Percentiles rank a stretch among this genome's conserved stretches.
These are phyloP conservation scores for Dipodomys ordii DNA, from an alignment of 2,113 vertebrate species.

Conservation along the genomic window DNA sequence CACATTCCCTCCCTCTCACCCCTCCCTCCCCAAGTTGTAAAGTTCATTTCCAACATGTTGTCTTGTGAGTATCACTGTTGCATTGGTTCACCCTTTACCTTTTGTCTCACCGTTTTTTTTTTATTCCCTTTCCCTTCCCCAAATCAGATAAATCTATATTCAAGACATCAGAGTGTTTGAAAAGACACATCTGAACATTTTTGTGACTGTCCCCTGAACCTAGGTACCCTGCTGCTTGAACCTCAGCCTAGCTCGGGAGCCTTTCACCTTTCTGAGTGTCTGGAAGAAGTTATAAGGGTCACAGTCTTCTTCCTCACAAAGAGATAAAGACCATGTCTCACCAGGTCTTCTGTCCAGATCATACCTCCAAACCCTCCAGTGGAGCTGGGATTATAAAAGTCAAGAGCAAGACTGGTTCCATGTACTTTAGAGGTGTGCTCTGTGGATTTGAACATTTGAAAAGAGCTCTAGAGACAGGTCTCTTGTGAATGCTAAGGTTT, in stretches of 20 bases:
- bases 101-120: too few relatives aligned
- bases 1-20: too few relatives aligned
- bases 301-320: neutral
- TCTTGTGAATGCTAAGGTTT: too few relatives aligned
- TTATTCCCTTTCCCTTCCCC: too few relatives aligned
- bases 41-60: too few relatives aligned
- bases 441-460: neutral
- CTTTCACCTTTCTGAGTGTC: neutral
- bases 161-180: neutral
- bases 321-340: neutral
- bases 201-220: neutral
- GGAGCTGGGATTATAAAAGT: neutral
- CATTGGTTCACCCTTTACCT: too few relatives aligned
- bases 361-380: neutral
- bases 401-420: neutral
- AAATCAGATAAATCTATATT: too few relatives aligned
- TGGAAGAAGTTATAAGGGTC: neutral
- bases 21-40: too few relatives aligned
- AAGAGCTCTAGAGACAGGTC: neutral
- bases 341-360: neutral
- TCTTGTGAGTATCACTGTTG: too few relatives aligned
- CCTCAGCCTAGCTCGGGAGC: neutral
- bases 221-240: neutral
- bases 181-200: neutral
- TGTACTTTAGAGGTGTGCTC: neutral